Evolutionary conservation across 1,140 invertebrate genomes (phyloP).

Genomic region (Drosophila mayri): DNA sequence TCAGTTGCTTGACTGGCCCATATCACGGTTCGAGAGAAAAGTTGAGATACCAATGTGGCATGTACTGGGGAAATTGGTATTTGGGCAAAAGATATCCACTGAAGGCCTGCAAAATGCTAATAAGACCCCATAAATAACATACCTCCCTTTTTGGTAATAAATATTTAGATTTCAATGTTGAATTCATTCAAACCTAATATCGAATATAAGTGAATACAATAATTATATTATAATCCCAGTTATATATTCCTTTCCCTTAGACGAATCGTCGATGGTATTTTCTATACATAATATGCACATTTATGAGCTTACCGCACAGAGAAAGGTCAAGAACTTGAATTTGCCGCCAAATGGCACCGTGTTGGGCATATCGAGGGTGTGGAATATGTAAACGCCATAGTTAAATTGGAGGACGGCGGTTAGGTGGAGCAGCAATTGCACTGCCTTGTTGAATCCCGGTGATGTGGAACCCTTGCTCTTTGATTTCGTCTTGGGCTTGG

Average conservation of each 20-base stretch:
- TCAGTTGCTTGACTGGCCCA: not conserved
- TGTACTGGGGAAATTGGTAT: conserved; percentile 1
- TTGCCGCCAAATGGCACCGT: conserved; percentile 88
- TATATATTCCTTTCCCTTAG: not conserved
- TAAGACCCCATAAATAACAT: not conserved
- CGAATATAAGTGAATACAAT: not conserved
- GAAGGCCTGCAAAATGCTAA: conserved; percentile 5
- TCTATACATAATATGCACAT: not conserved
- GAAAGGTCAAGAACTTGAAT: conserved; percentile 94
- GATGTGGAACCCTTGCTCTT: conserved; percentile 67
- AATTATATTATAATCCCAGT: not conserved
- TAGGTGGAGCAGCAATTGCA: conserved; percentile 64
- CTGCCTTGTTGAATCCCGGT: conserved; percentile 60
- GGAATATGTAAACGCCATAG: conserved; percentile 65
- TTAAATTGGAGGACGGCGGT: conserved; percentile 68
- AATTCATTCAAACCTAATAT: not conserved
- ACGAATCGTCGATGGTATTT: too few relatives aligned
- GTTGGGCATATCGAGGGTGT: conserved; percentile 54
- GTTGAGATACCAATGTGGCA: too few relatives aligned
- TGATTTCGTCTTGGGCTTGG: conserved; percentile 58
- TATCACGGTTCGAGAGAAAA: not conserved
- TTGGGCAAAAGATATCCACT: not conserved
- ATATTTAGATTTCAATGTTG: not conserved
- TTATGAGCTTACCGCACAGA: conserved; percentile 89
- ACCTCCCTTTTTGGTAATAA: not conserved